Conservation (phyloP, 2,888 invertebrate genomes). For the Cantharis flavilabris region DNA sequence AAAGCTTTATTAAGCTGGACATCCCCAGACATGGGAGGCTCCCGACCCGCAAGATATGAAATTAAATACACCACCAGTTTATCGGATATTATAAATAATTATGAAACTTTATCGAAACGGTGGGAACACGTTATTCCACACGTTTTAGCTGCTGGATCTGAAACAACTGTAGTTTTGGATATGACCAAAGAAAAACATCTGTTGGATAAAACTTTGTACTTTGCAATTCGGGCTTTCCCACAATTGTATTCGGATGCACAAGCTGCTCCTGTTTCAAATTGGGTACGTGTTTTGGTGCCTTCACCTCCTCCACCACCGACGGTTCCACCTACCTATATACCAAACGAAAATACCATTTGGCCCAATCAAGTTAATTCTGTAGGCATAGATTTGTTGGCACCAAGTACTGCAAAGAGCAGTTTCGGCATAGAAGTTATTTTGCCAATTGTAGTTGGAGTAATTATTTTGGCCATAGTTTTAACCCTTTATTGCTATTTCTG, state of each 20-base stretch:
- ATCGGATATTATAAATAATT: conserved; percentile 56
- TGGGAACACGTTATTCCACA: conserved; percentile 58
- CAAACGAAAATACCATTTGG: conserved; percentile 51
- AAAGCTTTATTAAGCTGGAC: conserved; percentile 63
- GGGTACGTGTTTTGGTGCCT: conserved; percentile 59
- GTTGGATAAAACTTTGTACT: conserved; percentile 58
- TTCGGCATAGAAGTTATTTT: conserved; percentile 57
- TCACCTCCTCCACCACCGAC: conserved; percentile 60
- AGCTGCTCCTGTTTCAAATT: conserved; percentile 60
- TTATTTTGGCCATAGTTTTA: conserved; percentile 54
- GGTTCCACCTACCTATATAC: conserved; percentile 50
- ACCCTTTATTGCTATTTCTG: conserved; percentile 59
- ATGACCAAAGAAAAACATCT: conserved; percentile 56
- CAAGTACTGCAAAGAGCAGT: conserved; percentile 53
- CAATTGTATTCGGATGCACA: conserved; percentile 48
- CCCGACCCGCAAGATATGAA: conserved; percentile 59
- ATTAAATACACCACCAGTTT: conserved; percentile 56
- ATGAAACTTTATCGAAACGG: conserved; percentile 52
- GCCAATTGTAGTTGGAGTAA: conserved; percentile 57
- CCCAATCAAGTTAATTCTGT: conserved; percentile 47
- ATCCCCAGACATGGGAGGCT: conserved; percentile 63
- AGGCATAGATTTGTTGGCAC: conserved; percentile 49
- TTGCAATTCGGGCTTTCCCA: conserved; percentile 59
- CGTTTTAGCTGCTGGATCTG: conserved; percentile 59
- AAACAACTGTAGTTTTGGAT: conserved; percentile 58